phyloP scores from a whole-genome alignment of 2,888 invertebrate genomes.

The Rhaphigaster nebulosa region DNA sequence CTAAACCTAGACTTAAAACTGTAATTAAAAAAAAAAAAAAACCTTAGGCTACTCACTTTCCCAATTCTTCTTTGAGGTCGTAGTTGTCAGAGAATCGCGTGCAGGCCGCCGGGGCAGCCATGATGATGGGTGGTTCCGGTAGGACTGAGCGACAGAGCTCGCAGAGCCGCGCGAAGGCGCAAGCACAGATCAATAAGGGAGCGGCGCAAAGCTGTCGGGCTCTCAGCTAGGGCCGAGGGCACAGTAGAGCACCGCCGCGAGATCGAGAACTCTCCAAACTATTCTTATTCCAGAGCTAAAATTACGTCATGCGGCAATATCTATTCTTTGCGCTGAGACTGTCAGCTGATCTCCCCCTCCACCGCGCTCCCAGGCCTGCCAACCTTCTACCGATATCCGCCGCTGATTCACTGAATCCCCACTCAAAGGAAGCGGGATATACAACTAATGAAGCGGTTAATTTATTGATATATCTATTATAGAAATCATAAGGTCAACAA shows the following conservation, averaged over 20 bases:
- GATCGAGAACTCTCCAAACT: not conserved
- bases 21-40: not conserved
- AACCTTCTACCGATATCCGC: conserved; percentile 52
- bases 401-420: conserved; percentile 20
- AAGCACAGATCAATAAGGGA: conserved; percentile 49
- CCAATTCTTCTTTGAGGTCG: conserved; percentile 99
- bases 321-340: conserved; percentile 57
- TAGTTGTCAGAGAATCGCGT: conserved; percentile 99
- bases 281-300: conserved; percentile 53
- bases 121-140: conserved; percentile 70
- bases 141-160: not conserved
- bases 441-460: not conserved
- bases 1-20: not conserved
- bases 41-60: conserved; percentile 84
- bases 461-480: not conserved
- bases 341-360: conserved; percentile 55
- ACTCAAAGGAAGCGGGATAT: not conserved
- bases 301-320: conserved; percentile 57
- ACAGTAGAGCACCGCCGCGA: not conserved
- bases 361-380: conserved; percentile 28
- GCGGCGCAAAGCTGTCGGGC: not conserved
- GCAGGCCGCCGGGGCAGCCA: conserved; percentile 92
- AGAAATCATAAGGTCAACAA: not conserved
- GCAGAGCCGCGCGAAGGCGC: not conserved
- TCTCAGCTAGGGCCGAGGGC: not conserved